Percentiles rank a stretch among this genome's conserved stretches.
These are phyloP conservation scores for Phaedon cochleariae DNA, from an alignment of 2,888 invertebrate genomes.

Conservation along the genomic window DNA sequence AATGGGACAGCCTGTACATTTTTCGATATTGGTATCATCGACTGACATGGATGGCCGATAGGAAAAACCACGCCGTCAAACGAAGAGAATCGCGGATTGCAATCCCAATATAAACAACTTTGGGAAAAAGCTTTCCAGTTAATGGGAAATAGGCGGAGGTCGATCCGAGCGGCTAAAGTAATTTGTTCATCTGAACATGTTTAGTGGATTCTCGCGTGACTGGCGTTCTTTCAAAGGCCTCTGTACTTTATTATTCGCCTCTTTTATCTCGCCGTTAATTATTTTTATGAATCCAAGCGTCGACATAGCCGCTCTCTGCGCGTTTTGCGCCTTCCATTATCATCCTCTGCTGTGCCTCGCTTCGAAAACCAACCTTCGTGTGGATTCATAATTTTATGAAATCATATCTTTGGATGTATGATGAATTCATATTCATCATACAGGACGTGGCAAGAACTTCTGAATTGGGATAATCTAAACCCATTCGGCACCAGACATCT, in stretches of 20 bases:
- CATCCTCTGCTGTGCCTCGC: slow-evolving; percentile 10
- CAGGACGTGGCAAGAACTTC: no score
- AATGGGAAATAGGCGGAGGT: slow-evolving; percentile 61
- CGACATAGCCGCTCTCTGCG: slow-evolving; percentile 27
- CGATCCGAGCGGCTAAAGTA: slow-evolving; percentile 60
- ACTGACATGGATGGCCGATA: background rate
- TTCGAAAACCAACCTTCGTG: slow-evolving; percentile 21
- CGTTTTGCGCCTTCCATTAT: slow-evolving; percentile 36
- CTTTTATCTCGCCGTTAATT: slow-evolving; percentile 62
- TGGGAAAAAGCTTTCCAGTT: slow-evolving; percentile 61
- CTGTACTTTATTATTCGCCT: slow-evolving; percentile 58
- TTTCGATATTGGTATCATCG: background rate
- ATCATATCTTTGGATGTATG: slow-evolving; percentile 9
- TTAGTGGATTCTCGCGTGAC: slow-evolving; percentile 62
- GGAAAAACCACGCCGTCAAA: background rate
- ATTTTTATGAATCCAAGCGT: slow-evolving; percentile 59
- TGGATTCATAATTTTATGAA: slow-evolving; percentile 27
- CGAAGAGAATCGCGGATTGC: slow-evolving; percentile 15
- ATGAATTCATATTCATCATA: no score
- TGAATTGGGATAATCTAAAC: no score
- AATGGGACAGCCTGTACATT: no score
- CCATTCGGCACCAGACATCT: no score
- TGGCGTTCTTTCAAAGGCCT: slow-evolving; percentile 55
- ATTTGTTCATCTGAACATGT: slow-evolving; percentile 62
- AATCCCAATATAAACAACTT: slow-evolving; percentile 43